A percentile compares a stretch with the other conserved stretches of the same genome.
These are phyloP conservation scores for Vulpes lagopus DNA, from an alignment of 2,113 vertebrate species.

Conservation along the genomic window DNA sequence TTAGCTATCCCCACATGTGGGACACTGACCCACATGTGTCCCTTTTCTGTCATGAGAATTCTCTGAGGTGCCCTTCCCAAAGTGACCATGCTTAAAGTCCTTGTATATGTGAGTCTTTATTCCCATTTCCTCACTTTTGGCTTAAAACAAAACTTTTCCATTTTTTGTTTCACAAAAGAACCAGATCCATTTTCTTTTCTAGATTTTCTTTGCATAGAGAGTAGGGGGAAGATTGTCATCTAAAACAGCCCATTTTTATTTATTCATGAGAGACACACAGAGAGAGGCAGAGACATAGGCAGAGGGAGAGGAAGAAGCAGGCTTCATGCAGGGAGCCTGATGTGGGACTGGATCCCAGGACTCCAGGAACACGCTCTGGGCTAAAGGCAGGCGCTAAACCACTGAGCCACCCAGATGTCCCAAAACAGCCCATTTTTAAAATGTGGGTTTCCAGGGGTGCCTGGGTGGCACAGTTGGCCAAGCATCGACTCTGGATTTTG, in stretches of 20 bases:
- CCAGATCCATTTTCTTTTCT: neutral
- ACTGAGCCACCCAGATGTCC: too few species aligned
- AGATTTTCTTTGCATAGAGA: neutral
- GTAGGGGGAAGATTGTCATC: neutral
- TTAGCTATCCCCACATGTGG: neutral
- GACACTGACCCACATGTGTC: neutral
- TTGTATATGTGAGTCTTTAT: neutral
- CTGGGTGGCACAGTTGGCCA: neutral
- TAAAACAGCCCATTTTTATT: neutral
- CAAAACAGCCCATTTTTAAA: neutral
- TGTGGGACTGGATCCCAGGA: too few species aligned
- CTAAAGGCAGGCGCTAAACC: too few species aligned
- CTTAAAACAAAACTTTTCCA: neutral
- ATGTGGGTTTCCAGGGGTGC: neutral
- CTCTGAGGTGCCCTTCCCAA: neutral
- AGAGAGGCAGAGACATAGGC: too few species aligned
- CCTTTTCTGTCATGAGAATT: neutral
- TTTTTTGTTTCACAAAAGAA: neutral
- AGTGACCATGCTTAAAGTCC: fast-evolving
- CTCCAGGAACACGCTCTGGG: too few species aligned
- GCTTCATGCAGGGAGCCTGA: too few species aligned
- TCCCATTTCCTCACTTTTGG: neutral
- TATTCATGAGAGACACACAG: too few species aligned
- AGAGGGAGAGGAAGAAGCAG: too few species aligned
- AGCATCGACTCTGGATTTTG: neutral